phyloP scores from a whole-genome alignment of 2,888 invertebrate species.

The Xanthostigma xanthostigma region DNA sequence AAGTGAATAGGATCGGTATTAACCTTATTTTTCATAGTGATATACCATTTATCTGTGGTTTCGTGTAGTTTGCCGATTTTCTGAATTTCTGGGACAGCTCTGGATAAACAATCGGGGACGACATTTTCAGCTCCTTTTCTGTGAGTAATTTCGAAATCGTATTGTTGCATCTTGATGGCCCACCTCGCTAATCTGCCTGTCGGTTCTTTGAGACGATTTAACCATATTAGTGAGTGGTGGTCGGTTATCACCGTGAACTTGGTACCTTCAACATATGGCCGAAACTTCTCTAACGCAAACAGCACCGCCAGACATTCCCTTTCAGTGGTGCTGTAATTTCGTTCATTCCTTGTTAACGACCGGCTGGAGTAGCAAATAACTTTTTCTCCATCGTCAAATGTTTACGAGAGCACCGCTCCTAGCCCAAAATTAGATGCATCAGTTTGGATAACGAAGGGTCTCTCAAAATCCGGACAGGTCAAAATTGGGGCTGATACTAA shows the following conservation, averaged over 20 bases:
- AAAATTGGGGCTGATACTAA: no score
- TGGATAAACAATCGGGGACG: slow-evolving; percentile 20
- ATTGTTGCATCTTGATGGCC: slow-evolving; percentile 8
- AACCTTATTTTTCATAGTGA: neutral
- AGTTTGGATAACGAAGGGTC: no score
- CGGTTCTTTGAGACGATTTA: neutral
- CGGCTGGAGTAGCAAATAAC: no score
- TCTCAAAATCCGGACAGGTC: no score
- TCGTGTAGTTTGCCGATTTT: neutral
- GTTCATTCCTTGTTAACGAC: no score
- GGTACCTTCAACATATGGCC: no score
- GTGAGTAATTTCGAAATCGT: slow-evolving; percentile 17
- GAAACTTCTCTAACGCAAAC: no score
- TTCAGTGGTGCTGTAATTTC: no score
- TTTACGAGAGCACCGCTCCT: no score
- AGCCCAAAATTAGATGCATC: no score
- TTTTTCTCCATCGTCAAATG: no score
- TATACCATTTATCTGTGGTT: slow-evolving; percentile 7
- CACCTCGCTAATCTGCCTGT: neutral
- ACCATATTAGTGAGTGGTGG: neutral
- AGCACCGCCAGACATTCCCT: no score
- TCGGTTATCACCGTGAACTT: slow-evolving; percentile 3
- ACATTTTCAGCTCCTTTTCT: slow-evolving; percentile 15
- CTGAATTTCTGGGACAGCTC: slow-evolving; percentile 8
- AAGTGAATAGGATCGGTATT: slow-evolving; percentile 3